phyloP scores from a whole-genome alignment of 2,888 invertebrate genomes.

The Watsonalla cultraria region DNA sequence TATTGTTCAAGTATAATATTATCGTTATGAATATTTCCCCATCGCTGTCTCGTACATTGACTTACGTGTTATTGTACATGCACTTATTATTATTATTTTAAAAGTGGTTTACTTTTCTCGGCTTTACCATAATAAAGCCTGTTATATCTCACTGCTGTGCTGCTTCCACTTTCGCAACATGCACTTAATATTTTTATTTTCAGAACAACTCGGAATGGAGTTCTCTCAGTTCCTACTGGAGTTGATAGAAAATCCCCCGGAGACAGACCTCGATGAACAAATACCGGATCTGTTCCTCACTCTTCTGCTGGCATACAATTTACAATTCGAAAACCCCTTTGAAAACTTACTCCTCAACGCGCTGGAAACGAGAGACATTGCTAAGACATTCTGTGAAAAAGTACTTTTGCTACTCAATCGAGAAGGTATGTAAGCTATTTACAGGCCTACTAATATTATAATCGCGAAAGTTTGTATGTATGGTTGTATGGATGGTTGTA shows the following conservation, averaged over 20 bases:
- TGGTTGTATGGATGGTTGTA: no score
- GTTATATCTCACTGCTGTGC: no score
- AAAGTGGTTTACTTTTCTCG: no score
- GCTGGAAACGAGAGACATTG: slow-evolving; percentile 82
- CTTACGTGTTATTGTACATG: no score
- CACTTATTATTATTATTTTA: no score
- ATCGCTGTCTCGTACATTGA: no score
- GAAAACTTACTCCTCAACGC: slow-evolving; percentile 87
- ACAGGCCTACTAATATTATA: not conserved
- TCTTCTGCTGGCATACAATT: slow-evolving; percentile 91
- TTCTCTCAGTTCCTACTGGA: slow-evolving; percentile 90
- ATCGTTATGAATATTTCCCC: no score
- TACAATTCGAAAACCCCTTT: slow-evolving; percentile 85
- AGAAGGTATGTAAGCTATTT: slow-evolving; percentile 81
- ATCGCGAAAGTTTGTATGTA: no score
- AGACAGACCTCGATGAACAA: slow-evolving; percentile 89
- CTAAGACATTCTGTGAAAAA: slow-evolving; percentile 95
- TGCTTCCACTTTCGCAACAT: not conserved
- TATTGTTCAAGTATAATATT: no score
- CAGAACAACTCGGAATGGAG: slow-evolving; percentile 90
- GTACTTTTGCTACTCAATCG: slow-evolving; percentile 91
- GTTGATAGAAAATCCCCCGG: slow-evolving; percentile 88
- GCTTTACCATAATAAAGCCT: no score
- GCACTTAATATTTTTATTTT: slow-evolving; percentile 4
- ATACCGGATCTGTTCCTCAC: slow-evolving; percentile 91